These are phyloP conservation scores for Sebastes wilsoni DNA, from an alignment of 2,797 vertebrate species.

Conservation along the genomic window DNA sequence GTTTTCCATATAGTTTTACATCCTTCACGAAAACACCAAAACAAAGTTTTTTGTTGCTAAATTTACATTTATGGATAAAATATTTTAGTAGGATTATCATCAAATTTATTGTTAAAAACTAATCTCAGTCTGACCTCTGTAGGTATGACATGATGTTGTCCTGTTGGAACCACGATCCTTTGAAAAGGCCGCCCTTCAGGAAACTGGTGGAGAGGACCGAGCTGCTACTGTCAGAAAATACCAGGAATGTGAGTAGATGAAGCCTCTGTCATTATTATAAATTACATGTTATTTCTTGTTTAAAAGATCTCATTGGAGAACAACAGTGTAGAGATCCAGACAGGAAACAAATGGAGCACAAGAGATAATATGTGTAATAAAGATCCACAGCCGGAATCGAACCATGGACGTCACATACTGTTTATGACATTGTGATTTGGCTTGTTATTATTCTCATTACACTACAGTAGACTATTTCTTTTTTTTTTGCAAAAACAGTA, in stretches of 20 bases:
- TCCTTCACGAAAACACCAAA: too few relatives aligned
- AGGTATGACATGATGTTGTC: conserved; percentile 96
- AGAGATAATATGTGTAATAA: neutral
- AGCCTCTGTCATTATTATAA: neutral
- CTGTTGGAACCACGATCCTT: conserved; percentile 93
- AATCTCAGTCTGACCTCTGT: conserved; percentile 25
- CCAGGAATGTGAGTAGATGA: conserved; percentile 85
- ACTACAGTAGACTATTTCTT: too few relatives aligned
- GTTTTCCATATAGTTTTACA: too few relatives aligned
- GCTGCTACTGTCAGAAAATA: conserved; percentile 91
- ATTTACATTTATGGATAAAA: too few relatives aligned
- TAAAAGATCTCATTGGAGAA: neutral
- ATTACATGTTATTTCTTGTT: neutral
- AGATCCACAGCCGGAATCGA: neutral
- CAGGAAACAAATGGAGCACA: neutral
- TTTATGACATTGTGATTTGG: neutral
- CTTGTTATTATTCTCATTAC: neutral
- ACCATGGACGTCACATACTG: neutral
- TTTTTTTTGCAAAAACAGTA: neutral
- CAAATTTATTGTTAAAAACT: conserved; percentile 1
- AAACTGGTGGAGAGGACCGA: conserved; percentile 94
- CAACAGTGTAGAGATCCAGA: neutral
- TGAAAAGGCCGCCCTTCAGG: conserved; percentile 93
- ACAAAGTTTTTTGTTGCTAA: too few relatives aligned
- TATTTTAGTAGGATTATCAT: too few relatives aligned